Base-by-base conservation (phyloP, 2,797 vertebrate genomes). In the Acanthurus tractus region DNA sequence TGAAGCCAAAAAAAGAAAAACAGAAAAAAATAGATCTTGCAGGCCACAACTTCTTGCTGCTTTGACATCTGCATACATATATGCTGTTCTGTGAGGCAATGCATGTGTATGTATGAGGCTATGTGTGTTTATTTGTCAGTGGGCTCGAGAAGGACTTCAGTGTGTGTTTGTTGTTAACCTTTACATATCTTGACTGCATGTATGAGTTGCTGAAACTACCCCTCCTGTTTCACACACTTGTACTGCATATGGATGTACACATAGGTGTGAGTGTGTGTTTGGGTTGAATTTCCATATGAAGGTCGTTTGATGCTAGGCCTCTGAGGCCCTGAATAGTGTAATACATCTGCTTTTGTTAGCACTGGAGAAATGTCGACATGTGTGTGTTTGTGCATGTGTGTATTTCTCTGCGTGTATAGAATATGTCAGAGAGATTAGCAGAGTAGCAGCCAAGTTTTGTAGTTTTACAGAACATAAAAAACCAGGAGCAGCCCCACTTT, bases 391-490 rank as follows among this genome's bases (percentile, higher is more conserved):
- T n/a, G 10, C 36, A 13, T n/a, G 44, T 42, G 9, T 52, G 18
- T 56, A 20, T 52, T 20, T 42, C 11, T 22, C 6, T 13, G 6
- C 49, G 52, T 44, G 38, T 76, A 63, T 34, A 38, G 17, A 25
- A 56, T 20, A 38, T 78, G 79, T 81, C 63, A 48, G 74, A 57
- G 68, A 66, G 75, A 78, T 78, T 80, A 86, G 72, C 52, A 2
- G 73, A 44, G 59, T 74, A 83, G 84, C 74, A 76, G 85, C 85
- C 79, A 86, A 81, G 73, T 86, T 86, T 71, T 17, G 22, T 34
- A 67, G 76, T 83, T 89, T 85, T 79, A 73, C 53, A 74, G 72
- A 81, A 76, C 73, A 86, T 70, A 76, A 82, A 83, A 89, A 79
- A 76, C 42, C 63, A 50, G 2, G 44, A 91, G 83, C 73, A 56